A percentile compares a stretch with the other conserved stretches of the same genome.
Evolutionary conservation across 2,888 invertebrate genomes (phyloP).

Genomic region (Pycnomerus fuliginosus): DNA sequence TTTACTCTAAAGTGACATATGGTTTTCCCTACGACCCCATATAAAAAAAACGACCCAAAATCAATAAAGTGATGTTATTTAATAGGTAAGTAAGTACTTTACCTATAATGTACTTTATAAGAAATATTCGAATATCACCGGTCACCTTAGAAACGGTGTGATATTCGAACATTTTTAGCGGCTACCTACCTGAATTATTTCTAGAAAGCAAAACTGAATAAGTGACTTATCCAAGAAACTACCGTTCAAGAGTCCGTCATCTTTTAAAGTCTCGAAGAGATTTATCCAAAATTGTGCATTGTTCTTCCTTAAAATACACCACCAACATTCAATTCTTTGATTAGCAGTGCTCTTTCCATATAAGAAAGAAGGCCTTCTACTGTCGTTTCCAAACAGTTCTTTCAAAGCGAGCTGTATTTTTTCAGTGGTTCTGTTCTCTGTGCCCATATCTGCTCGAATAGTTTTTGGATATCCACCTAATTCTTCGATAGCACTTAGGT

Average conservation of each 20-base stretch:
- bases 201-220: conserved; percentile 1
- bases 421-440: conserved; percentile 23
- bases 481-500: neutral
- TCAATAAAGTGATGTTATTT: too few species aligned
- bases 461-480: conserved; percentile 13
- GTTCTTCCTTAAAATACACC: neutral
- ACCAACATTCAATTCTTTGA: conserved; percentile 1
- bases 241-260: neutral
- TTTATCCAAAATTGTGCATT: neutral
- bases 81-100: too few species aligned
- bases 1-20: too few species aligned
- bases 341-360: neutral
- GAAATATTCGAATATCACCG: too few species aligned
- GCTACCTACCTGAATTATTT: neutral
- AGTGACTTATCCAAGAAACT: neutral
- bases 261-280: neutral
- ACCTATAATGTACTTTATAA: too few species aligned
- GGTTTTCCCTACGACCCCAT: too few species aligned
- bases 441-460: conserved; percentile 25
- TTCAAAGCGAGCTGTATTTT: conserved; percentile 14
- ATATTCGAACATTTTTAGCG: too few species aligned
- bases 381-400: neutral
- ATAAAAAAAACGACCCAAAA: too few species aligned
- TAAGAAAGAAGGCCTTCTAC: neutral
- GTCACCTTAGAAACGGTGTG: too few species aligned